Percentiles rank a stretch among this genome's conserved stretches.
Conservation (phyloP, 2,113 vertebrate genomes). For the Odontesthes bonariensis region DNA sequence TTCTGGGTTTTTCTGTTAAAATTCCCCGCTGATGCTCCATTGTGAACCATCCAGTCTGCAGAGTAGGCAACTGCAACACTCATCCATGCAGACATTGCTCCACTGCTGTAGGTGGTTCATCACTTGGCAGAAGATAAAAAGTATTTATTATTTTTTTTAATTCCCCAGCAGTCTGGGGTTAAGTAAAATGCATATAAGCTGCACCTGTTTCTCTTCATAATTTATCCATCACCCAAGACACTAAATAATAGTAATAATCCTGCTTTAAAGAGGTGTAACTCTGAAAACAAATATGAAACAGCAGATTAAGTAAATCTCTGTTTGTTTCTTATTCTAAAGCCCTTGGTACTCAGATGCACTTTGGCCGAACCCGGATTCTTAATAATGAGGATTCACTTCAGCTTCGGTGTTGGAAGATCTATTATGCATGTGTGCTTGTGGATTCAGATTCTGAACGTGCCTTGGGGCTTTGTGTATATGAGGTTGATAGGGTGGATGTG, state of each 20-base stretch:
- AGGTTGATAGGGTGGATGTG: constrained; percentile 7
- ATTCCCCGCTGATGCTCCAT: constrained; percentile 34
- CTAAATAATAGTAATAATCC: constrained; percentile 80
- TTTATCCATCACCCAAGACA: constrained; percentile 81
- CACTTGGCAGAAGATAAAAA: constrained; percentile 82
- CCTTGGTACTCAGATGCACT: constrained; percentile 67
- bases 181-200: constrained; percentile 83
- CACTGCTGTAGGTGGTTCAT: constrained; percentile 71
- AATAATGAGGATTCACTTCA: constrained; percentile 50
- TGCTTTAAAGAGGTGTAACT: constrained; percentile 70
- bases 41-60: constrained; percentile 37
- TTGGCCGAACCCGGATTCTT: constrained; percentile 70
- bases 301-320: constrained; percentile 76
- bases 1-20: constrained; percentile 16
- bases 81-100: constrained; percentile 50
- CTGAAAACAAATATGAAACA: constrained; percentile 72
- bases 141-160: constrained; percentile 60
- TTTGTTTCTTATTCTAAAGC: constrained; percentile 73
- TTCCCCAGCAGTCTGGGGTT: constrained; percentile 75
- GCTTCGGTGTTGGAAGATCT: constrained; percentile 38
- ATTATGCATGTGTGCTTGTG: constrained; percentile 29
- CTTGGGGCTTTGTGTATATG: constrained; percentile 1
- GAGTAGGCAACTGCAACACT: constrained; percentile 39
- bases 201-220: constrained; percentile 77
- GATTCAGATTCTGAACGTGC: constrained; percentile 16